A percentile compares a stretch with the other conserved stretches of the same genome.
Conservation (phyloP, 2,113 vertebrate species). For the Cryptotis parvus region DNA sequence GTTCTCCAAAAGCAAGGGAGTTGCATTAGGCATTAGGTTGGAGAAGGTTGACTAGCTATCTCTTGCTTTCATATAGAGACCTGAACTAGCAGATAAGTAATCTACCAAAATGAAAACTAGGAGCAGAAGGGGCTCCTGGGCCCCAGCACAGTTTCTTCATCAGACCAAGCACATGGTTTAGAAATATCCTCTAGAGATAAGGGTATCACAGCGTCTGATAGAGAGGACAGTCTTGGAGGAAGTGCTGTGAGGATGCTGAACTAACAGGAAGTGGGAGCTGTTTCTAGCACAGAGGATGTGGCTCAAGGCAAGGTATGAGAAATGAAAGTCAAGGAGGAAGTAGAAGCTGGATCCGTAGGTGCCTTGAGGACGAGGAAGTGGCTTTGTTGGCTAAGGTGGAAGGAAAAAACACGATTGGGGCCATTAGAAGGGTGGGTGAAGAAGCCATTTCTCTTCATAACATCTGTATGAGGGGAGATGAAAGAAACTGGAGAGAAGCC, state of each 20-base stretch:
- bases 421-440: background rate
- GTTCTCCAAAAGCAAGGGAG: no score
- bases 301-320: constrained; percentile 73
- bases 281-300: constrained; percentile 69
- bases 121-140: background rate
- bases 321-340: constrained; percentile 76
- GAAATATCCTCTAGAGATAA: background rate
- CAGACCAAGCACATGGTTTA: background rate
- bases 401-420: background rate
- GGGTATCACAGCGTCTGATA: background rate
- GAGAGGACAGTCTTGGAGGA: background rate
- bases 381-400: constrained; percentile 71
- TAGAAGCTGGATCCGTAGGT: constrained; percentile 44
- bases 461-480: rapidly evolving
- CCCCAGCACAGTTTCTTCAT: rapidly evolving
- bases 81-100: rapidly evolving
- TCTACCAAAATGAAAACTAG: background rate
- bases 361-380: constrained; percentile 73
- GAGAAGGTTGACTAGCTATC: background rate
- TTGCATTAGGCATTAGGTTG: no score
- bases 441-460: background rate
- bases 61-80: background rate
- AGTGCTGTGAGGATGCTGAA: constrained; percentile 4
- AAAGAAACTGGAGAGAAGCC: background rate
- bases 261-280: constrained; percentile 72